These are phyloP conservation scores for Meiosimyza platycephala DNA, from an alignment of 2,888 invertebrate species.

Conservation along the genomic window DNA sequence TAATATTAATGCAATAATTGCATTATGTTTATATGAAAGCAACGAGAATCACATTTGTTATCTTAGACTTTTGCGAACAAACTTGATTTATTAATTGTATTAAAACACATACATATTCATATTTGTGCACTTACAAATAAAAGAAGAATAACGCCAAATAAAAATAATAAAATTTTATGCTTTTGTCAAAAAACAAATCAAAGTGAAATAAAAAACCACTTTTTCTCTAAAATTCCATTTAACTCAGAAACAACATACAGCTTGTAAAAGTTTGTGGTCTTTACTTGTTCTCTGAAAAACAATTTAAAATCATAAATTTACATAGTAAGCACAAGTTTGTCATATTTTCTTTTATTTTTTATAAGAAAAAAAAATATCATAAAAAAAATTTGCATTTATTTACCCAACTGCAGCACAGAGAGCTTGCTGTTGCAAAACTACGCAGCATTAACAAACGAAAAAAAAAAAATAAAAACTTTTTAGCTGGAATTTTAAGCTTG, in stretches of 20 bases:
- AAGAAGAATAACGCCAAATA: too few species aligned
- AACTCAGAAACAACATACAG: neutral
- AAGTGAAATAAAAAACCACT: too few species aligned
- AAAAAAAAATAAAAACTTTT: neutral
- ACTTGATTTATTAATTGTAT: too few species aligned
- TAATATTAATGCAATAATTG: slow-evolving; percentile 32
- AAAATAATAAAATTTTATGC: too few species aligned
- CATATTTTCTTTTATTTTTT: neutral
- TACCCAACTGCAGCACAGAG: neutral
- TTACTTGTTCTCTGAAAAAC: slow-evolving; percentile 4
- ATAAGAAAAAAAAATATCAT: neutral
- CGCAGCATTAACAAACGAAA: neutral
- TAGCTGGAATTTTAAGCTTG: slow-evolving; percentile 7
- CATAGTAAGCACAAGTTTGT: slow-evolving; percentile 23
- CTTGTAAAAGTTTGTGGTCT: neutral
- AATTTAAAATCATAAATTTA: slow-evolving; percentile 30
- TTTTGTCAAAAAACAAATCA: too few species aligned
- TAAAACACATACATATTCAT: too few species aligned
- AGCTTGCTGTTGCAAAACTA: neutral
- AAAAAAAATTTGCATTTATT: neutral
- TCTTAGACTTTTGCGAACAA: too few species aligned
- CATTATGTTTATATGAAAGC: slow-evolving; percentile 18
- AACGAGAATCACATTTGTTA: slow-evolving; percentile 4
- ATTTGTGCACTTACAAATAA: too few species aligned
- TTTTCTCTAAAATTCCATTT: too few species aligned